Evolutionary conservation across 92 coral and sea anemone species (phyloP).

Genomic region (Isaurus tuberculatus): DNA sequence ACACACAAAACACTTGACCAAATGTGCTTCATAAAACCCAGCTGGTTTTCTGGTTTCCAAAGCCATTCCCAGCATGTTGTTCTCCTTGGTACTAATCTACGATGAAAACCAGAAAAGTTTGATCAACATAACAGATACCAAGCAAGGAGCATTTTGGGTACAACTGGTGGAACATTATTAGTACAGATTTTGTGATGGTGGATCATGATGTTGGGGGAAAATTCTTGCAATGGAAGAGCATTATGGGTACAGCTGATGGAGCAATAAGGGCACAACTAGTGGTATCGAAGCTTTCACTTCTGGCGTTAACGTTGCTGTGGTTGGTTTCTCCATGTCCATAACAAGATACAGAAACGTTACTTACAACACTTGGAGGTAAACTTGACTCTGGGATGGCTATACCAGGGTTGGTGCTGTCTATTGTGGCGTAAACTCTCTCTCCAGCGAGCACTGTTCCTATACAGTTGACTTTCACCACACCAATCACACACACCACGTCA

Average conservation of each 20-base stretch:
- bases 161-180: neutral
- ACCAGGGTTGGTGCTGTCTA: slow-evolving; percentile 74
- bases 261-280: no score
- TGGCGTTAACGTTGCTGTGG: no score
- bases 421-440: slow-evolving; percentile 85
- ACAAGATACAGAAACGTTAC: neutral
- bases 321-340: neutral
- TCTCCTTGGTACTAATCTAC: slow-evolving; percentile 50
- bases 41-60: slow-evolving; percentile 46
- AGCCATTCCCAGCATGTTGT: slow-evolving; percentile 64
- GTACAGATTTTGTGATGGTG: no score
- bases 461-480: slow-evolving; percentile 87
- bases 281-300: no score
- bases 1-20: slow-evolving; percentile 86
- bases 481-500: slow-evolving; percentile 96
- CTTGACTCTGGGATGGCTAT: slow-evolving; percentile 92
- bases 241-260: neutral
- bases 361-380: slow-evolving; percentile 78
- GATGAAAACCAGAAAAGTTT: neutral
- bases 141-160: neutral
- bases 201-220: no score
- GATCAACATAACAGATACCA: neutral
- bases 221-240: neutral
- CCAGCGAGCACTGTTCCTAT: slow-evolving; percentile 91
- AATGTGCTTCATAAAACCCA: neutral